A percentile compares a stretch with the other conserved stretches of the same genome.
These are phyloP conservation scores for Lateolabrax maculatus DNA, from an alignment of 2,797 vertebrate species.

Conservation along the genomic window DNA sequence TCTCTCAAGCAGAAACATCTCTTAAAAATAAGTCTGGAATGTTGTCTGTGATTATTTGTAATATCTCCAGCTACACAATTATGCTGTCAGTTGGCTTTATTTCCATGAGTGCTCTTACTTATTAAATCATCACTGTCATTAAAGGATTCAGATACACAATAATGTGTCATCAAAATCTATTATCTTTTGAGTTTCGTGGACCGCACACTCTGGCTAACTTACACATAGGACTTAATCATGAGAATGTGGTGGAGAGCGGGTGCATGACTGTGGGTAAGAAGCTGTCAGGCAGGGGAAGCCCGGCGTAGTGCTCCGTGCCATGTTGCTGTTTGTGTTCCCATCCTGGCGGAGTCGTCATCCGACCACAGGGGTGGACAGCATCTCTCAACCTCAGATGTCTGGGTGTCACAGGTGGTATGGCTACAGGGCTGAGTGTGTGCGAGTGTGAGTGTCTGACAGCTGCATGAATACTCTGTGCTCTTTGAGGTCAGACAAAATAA, in stretches of 20 bases:
- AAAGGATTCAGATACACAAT: conserved; percentile 36
- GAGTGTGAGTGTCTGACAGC: conserved; percentile 59
- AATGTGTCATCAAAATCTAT: conserved; percentile 27
- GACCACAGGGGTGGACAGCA: conserved; percentile 58
- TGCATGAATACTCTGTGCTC: conserved; percentile 52
- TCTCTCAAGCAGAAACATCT: conserved; percentile 66
- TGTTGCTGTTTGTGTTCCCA: conserved; percentile 60
- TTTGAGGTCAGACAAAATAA: conserved; percentile 58
- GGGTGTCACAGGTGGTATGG: conserved; percentile 78
- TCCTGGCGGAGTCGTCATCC: conserved; percentile 58
- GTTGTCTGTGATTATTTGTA: conserved; percentile 51
- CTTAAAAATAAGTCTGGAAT: conserved; percentile 67
- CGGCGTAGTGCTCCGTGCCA: conserved; percentile 38
- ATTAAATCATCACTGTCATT: conserved; percentile 51
- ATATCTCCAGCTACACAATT: conserved; percentile 36
- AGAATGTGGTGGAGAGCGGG: conserved; percentile 35
- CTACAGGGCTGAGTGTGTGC: conserved; percentile 74
- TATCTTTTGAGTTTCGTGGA: conserved; percentile 32
- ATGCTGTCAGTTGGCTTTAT: conserved; percentile 14
- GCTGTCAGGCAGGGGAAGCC: conserved; percentile 67
- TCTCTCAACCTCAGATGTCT: conserved; percentile 70
- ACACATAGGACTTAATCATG: conserved; percentile 36
- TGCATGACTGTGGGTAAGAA: conserved; percentile 48
- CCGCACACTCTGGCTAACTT: conserved; percentile 36
- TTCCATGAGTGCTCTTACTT: conserved; percentile 17